These are phyloP conservation scores for Arion vulgaris DNA, from an alignment of 1,140 invertebrate species.

Conservation along the genomic window DNA sequence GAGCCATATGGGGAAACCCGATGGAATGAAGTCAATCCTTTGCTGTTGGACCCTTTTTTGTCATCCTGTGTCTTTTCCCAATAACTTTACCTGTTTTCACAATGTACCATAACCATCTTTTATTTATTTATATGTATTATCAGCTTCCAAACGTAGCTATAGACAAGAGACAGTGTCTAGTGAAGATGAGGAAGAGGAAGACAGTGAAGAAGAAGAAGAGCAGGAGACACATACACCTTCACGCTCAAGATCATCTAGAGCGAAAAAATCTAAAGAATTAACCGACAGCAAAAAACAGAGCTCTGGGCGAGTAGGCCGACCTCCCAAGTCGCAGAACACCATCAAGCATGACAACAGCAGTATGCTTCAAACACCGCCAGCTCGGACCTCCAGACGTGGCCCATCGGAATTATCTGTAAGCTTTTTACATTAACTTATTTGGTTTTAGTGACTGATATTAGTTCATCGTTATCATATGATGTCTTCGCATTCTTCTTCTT, in stretches of 20 bases:
- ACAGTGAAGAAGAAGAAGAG: conserved; percentile 45
- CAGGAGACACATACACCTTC: conserved; percentile 42
- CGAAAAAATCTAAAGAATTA: conserved; percentile 5
- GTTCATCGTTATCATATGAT: no score
- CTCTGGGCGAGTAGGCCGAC: not conserved
- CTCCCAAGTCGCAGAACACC: not conserved
- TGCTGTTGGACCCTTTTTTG: no score
- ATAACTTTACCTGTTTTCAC: no score
- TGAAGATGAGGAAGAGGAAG: conserved; percentile 9
- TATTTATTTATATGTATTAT: not conserved
- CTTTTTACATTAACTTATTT: no score
- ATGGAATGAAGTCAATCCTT: no score
- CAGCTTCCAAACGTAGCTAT: conserved; percentile 42
- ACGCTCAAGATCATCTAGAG: not conserved
- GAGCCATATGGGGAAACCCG: no score
- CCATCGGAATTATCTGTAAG: conserved; percentile 68
- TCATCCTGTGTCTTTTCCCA: no score
- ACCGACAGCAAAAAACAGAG: not conserved
- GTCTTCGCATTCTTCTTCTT: no score
- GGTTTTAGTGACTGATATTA: no score
- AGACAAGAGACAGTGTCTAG: not conserved
- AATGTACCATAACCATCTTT: no score
- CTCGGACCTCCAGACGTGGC: conserved; percentile 49
- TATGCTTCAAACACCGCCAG: not conserved
- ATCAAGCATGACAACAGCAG: not conserved